These are phyloP conservation scores for Epicampocera succincta DNA, from an alignment of 2,888 invertebrate species.

Conservation along the genomic window DNA sequence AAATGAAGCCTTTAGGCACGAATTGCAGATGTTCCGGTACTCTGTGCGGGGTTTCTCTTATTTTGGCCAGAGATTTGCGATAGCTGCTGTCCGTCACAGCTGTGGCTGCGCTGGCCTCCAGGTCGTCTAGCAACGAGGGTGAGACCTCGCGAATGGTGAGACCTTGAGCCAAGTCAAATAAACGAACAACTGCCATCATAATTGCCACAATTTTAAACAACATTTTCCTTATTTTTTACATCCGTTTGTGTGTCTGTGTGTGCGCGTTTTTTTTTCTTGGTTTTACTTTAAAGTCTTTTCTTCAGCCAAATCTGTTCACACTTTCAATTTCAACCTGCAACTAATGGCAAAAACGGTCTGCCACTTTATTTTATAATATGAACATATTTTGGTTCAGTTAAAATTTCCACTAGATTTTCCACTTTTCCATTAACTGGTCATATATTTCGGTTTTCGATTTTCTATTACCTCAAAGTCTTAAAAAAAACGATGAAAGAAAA, in stretches of 20 bases:
- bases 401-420: conserved; percentile 63
- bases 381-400: conserved; percentile 24
- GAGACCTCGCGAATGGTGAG: conserved; percentile 44
- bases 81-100: conserved; percentile 59
- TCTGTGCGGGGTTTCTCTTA: conserved; percentile 71
- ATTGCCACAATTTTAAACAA: not conserved
- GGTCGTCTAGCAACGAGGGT: not conserved
- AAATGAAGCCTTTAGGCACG: conserved; percentile 72
- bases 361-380: conserved; percentile 61
- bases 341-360: conserved; percentile 43
- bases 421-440: conserved; percentile 63
- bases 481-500: too few species aligned
- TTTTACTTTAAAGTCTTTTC: not conserved
- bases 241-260: conserved; percentile 3
- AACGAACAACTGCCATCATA: not conserved
- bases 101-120: not conserved
- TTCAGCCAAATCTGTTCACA: conserved; percentile 48
- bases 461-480: conserved; percentile 63
- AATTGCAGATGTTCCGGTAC: conserved; percentile 76
- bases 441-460: conserved; percentile 36
- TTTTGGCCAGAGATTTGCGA: conserved; percentile 73
- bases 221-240: conserved; percentile 39
- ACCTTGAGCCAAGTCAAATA: not conserved
- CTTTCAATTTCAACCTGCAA: conserved; percentile 51
- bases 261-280: not conserved